Base-by-base conservation (phyloP, 1,140 invertebrate genomes). In the Aphaenogaster rudis region DNA sequence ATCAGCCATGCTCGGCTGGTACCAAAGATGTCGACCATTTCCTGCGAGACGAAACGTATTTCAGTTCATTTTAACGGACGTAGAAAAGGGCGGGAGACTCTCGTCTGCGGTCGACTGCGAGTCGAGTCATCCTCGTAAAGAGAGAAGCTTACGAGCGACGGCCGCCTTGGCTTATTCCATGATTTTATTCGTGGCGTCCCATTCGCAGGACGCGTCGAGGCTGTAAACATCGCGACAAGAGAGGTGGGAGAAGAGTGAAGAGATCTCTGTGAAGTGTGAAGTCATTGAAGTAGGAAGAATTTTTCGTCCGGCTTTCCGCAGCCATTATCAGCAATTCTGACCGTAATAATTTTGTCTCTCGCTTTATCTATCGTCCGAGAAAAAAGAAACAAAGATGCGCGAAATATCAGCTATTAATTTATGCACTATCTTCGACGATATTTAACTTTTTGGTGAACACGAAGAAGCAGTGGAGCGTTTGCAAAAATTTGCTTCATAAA, bases 121-220 rank as follows among this genome's bases (percentile, higher is more conserved):
- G 90, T 91, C 94, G 93, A 94, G 93, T 94, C 94, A 94, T 95
- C 93, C 94, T 95, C 95, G 93, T 95, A 95, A 95, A 95, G 94
- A 95, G 91, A 92, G 74, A 93, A 95, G 94, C 95, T 95, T 95
- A 95, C 90, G 95, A 95, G 94, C 93, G 90, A 94, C 90, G 88
- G 88, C 88, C 89, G 92, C 91, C 93, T 92, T 88, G 89, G 88
- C 93, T 93, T 92, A 92, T 93, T 92, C 91, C 94, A 90, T 91
- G 92, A 92, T 93, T 94, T 94, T 93, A 94, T 93, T 93, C 86
- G 87, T 64, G 77, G 42, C 54, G 86, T 91, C 89, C 92, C 92
- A 94, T 94, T 94, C 88, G 81, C 33, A 63, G 59, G 79, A 90
- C 76, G 67, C 80, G 88, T 88, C 86, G 76, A 61, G 90, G 88